Conservation (phyloP, 92 coral and sea anemone genomes). For the Diadumene lineata region DNA sequence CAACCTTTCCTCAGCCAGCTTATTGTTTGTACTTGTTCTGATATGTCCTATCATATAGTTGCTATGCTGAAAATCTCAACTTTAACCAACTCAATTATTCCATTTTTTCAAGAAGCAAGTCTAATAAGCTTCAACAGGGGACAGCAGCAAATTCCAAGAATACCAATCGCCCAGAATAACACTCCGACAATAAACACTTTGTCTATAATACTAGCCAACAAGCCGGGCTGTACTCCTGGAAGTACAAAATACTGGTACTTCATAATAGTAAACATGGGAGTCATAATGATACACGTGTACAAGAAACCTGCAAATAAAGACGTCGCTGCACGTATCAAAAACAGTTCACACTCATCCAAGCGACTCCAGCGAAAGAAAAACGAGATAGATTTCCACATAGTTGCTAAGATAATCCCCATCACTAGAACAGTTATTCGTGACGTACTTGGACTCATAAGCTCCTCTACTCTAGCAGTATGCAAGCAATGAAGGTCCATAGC, state of each 20-base stretch:
- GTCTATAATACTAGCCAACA: conserved; percentile 62
- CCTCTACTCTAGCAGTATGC: conserved; percentile 66
- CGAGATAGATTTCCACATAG: conserved; percentile 92
- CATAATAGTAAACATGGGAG: conserved; percentile 85
- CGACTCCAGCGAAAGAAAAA: conserved; percentile 96
- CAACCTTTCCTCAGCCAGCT: too few relatives aligned
- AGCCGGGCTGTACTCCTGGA: conserved; percentile 77
- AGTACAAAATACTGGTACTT: conserved; percentile 79
- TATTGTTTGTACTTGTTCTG: too few relatives aligned
- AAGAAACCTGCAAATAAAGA: conserved; percentile 86
- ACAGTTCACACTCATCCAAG: conserved; percentile 75
- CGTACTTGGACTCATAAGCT: conserved; percentile 62
- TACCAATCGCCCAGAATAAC: conserved; percentile 71
- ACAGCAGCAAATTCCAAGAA: conserved; percentile 77
- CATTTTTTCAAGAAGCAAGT: conserved; percentile 67
- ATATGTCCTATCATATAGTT: too few relatives aligned
- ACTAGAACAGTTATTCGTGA: conserved; percentile 63
- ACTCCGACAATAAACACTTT: conserved; percentile 87
- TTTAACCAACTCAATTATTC: too few relatives aligned
- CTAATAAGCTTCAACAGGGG: conserved; percentile 78
- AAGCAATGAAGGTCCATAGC: conserved; percentile 64
- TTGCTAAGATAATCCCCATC: conserved; percentile 70
- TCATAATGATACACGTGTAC: conserved; percentile 69
- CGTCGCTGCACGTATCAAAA: conserved; percentile 75
- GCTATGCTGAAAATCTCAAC: too few relatives aligned